Evolutionary conservation across 1,140 invertebrate species (phyloP).

Genomic region (Heliconius hermathena): DNA sequence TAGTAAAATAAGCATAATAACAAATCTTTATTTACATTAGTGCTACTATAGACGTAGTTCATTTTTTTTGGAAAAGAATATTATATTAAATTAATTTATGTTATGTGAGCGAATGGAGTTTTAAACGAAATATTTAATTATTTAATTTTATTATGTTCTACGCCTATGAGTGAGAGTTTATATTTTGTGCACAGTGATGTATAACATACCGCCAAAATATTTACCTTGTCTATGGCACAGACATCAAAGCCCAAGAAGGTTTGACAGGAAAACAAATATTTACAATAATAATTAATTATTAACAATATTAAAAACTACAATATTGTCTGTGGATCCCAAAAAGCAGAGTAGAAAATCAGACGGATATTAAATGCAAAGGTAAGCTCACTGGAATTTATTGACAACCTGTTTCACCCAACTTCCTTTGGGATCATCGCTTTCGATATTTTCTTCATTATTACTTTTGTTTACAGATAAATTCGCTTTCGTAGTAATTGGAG

Average conservation of each 20-base stretch:
- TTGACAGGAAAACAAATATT: constrained; percentile 63
- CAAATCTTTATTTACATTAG: constrained; percentile 57
- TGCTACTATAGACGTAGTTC: constrained; percentile 26
- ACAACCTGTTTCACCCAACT: constrained; percentile 81
- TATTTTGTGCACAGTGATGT: constrained; percentile 49
- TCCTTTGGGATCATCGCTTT: constrained; percentile 65
- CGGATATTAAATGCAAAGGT: constrained; percentile 61
- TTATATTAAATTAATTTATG: not conserved
- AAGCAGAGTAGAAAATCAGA: constrained; percentile 49
- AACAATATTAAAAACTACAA: constrained; percentile 39
- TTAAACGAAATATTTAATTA: not conserved
- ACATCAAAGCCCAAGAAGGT: constrained; percentile 63
- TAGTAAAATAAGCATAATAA: constrained; percentile 63
- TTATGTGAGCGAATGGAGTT: not conserved
- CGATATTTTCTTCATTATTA: constrained; percentile 46
- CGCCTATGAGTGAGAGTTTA: constrained; percentile 21
- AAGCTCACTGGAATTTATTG: constrained; percentile 80
- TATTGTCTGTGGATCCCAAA: constrained; percentile 36
- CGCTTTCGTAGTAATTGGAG: constrained; percentile 9
- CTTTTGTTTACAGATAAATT: constrained; percentile 56
- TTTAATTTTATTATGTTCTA: not conserved
- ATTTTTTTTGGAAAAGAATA: not conserved
- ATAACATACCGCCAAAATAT: constrained; percentile 52
- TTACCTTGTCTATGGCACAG: constrained; percentile 74
- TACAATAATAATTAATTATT: constrained; percentile 52